Evolutionary conservation across 1,140 invertebrate species (phyloP).

Genomic region (Neodiprion virginianus): DNA sequence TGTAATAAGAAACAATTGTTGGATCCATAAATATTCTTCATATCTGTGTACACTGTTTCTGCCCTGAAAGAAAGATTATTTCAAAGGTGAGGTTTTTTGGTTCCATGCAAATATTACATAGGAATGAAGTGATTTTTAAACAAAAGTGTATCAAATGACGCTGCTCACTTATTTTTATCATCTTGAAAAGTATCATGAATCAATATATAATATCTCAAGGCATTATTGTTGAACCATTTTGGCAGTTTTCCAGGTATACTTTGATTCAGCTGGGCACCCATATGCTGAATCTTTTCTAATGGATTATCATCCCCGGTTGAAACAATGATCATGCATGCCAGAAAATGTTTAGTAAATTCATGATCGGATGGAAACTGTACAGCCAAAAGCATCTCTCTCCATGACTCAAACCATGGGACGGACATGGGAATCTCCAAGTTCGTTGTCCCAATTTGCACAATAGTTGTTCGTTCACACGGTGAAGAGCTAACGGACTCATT

Average conservation of each 20-base stretch:
- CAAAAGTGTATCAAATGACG: constrained; percentile 17
- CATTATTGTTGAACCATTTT: constrained; percentile 89
- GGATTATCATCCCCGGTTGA: constrained; percentile 84
- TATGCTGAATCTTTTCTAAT: constrained; percentile 76
- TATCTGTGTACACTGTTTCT: constrained; percentile 79
- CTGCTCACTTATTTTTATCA: constrained; percentile 67
- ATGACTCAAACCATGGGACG: constrained; percentile 96
- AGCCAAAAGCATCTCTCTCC: constrained; percentile 89
- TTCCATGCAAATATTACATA: constrained; percentile 29
- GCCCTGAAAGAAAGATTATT: constrained; percentile 67
- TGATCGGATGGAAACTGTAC: constrained; percentile 92
- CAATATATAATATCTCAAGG: constrained; percentile 89
- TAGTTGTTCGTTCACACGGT: constrained; percentile 69
- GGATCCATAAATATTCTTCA: constrained; percentile 85
- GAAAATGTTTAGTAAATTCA: constrained; percentile 92
- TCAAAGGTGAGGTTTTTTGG: not conserved
- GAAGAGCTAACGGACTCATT: constrained; percentile 84
- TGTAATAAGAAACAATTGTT: constrained; percentile 86
- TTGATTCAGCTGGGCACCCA: constrained; percentile 81
- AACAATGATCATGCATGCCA: constrained; percentile 89
- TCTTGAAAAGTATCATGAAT: constrained; percentile 82
- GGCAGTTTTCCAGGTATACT: constrained; percentile 79
- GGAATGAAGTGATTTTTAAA: constrained; percentile 6
- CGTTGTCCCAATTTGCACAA: constrained; percentile 58
- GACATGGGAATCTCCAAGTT: constrained; percentile 73